Percentiles rank a stretch among this genome's conserved stretches.
phyloP scores from a whole-genome alignment of 2,888 invertebrate species.

The Colletes collaris region DNA sequence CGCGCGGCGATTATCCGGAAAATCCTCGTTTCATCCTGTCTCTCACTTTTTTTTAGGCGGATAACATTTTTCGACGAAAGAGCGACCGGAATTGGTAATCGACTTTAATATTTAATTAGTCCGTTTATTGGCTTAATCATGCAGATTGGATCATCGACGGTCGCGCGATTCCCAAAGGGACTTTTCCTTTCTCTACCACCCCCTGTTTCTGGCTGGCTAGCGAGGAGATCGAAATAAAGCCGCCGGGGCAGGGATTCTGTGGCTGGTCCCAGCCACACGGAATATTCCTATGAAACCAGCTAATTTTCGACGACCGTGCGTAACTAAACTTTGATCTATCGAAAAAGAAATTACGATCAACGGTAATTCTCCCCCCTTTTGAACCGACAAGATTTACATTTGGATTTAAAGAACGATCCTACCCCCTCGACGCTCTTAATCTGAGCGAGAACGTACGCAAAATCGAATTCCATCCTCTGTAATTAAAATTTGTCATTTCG shows the following conservation, averaged over 20 bases:
- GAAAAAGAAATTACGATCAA: slow-evolving; percentile 61
- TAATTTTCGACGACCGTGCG: slow-evolving; percentile 19
- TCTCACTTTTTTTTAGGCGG: too few relatives aligned
- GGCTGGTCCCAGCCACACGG: slow-evolving; percentile 19
- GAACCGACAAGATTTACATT: too few relatives aligned
- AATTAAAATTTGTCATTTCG: too few relatives aligned
- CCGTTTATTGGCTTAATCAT: slow-evolving; percentile 32
- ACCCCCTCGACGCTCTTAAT: too few relatives aligned
- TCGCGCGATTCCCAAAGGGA: slow-evolving; percentile 4
- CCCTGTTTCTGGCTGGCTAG: too few relatives aligned
- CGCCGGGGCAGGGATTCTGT: slow-evolving; percentile 37
- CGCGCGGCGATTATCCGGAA: too few relatives aligned
- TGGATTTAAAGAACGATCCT: too few relatives aligned
- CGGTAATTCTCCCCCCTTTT: neutral
- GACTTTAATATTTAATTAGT: slow-evolving; percentile 38
- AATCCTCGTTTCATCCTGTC: too few relatives aligned
- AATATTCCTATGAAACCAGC: slow-evolving; percentile 12
- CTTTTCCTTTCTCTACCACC: neutral
- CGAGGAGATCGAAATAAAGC: slow-evolving; percentile 50
- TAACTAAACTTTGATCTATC: slow-evolving; percentile 25
- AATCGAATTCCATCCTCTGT: too few relatives aligned
- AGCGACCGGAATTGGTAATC: slow-evolving; percentile 15
- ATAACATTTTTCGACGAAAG: too few relatives aligned
- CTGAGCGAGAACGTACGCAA: too few relatives aligned
- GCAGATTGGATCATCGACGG: slow-evolving; percentile 1